Base-by-base conservation (phyloP, 2,113 vertebrate species). In the Mesitornis unicolor region DNA sequence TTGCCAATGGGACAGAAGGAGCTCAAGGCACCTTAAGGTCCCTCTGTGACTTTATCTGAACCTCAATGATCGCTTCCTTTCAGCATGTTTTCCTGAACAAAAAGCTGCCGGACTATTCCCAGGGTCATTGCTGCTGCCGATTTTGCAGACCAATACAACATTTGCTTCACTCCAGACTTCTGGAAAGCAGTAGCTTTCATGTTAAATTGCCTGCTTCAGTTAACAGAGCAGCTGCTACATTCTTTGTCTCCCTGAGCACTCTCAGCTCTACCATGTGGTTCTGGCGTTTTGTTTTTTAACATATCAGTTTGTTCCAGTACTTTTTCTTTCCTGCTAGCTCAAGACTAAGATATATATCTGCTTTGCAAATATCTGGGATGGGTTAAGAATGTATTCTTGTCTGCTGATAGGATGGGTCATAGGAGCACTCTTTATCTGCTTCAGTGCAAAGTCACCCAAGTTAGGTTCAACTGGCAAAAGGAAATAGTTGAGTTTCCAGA, bases 181-280 rank as follows among this genome's bases (percentile, higher is more conserved):
- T 91, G 79, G 90, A 91, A 87, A 88, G 91, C 76, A 70, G 93
- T 87, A 92, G 87, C 93, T 93, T 74, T 83, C 64, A 94, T 86
- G 85, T 91, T 91, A 80, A 90, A 88, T 90, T 63, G 82, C 43
- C 87, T 96, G 50, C 86, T 88, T 87, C 84, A 74, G 74, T 82
- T 75, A 64, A 87, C 81, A 56, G 81, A 95, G 91, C 93, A 96
- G 95, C 93, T 96, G 95, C 93, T 94, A 81, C 92, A 94, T 94
- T 94, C 88, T 81, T 92, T 9, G 64, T 79, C 92, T 96, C 92
- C 85, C 92, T 29, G 45, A 81, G 93, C 87, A 64, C 87, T 91
- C 83, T 79, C 82, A 83, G 87, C 71, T 93, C 87, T 87, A 94
- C 84, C 87, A 77, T 21, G 82, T 63, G 85, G 85, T 91, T 90